phyloP scores from a whole-genome alignment of 2,113 vertebrate species.

The Gambusia affinis region DNA sequence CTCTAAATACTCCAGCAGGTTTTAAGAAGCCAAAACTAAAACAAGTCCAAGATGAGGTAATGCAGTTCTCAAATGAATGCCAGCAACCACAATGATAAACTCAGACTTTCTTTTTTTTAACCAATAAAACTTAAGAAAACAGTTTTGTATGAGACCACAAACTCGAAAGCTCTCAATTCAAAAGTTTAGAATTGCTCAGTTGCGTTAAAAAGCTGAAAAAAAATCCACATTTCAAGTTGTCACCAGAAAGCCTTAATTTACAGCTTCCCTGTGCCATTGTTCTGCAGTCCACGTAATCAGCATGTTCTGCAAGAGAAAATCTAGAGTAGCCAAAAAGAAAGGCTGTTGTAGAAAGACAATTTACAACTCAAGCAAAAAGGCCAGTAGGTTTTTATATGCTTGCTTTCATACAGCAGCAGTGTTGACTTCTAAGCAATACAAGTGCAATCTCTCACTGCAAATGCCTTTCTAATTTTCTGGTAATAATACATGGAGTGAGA shows the following conservation, averaged over 20 bases:
- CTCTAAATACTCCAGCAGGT: too few relatives aligned
- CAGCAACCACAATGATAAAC: background rate
- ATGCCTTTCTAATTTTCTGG: conserved; percentile 15
- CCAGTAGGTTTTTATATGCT: conserved; percentile 11
- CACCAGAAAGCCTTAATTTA: background rate
- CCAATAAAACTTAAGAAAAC: background rate
- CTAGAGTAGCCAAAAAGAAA: background rate
- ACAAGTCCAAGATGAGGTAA: too few relatives aligned
- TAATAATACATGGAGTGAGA: background rate
- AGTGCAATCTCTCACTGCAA: background rate
- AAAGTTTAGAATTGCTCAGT: background rate
- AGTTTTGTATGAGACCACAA: background rate
- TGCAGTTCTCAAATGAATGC: too few relatives aligned
- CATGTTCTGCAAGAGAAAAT: background rate
- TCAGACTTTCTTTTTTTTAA: background rate
- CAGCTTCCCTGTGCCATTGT: background rate
- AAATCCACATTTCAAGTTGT: background rate
- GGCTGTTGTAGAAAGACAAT: background rate
- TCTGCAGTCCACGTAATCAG: conserved; percentile 16
- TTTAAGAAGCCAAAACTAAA: too few relatives aligned
- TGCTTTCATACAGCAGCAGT: background rate
- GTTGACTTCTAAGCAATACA: background rate
- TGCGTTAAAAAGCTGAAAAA: background rate
- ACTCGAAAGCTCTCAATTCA: background rate
- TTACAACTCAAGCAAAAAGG: background rate